phyloP scores from a whole-genome alignment of 2,888 invertebrate species.

The Antitype chi region DNA sequence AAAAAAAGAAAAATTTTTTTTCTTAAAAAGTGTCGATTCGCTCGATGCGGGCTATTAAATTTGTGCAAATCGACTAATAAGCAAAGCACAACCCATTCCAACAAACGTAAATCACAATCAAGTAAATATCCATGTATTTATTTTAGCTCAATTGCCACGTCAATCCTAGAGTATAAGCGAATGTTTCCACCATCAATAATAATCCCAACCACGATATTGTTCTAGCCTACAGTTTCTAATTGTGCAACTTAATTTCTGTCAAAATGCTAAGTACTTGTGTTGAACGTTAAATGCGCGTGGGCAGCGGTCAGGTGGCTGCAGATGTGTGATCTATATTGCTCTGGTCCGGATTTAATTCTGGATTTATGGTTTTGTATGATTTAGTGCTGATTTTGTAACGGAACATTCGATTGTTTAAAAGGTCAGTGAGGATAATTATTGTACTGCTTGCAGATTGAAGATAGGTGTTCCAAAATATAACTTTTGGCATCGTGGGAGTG shows the following conservation, averaged over 20 bases:
- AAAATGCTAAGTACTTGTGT: constrained; percentile 51
- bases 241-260: constrained; percentile 66
- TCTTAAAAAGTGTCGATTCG: too few species aligned
- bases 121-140: constrained; percentile 46
- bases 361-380: constrained; percentile 40
- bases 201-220: constrained; percentile 45
- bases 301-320: constrained; percentile 60
- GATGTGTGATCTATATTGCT: constrained; percentile 64
- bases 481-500: not conserved
- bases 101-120: constrained; percentile 41
- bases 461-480: not conserved
- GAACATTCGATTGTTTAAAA: constrained; percentile 11
- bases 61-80: too few species aligned
- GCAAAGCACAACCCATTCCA: not conserved
- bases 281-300: constrained; percentile 60
- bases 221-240: constrained; percentile 50
- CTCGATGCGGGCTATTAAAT: too few species aligned
- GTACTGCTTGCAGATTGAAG: not conserved
- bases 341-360: constrained; percentile 40
- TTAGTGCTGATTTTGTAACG: constrained; percentile 24
- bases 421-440: constrained; percentile 22
- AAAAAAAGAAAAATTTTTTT: too few species aligned
- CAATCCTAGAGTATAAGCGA: constrained; percentile 33
- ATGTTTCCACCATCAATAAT: constrained; percentile 53
- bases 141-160: constrained; percentile 49